Evolutionary conservation across 23 tunicate genomes (phyloP).

Genomic region (Halocynthia roretzi): DNA sequence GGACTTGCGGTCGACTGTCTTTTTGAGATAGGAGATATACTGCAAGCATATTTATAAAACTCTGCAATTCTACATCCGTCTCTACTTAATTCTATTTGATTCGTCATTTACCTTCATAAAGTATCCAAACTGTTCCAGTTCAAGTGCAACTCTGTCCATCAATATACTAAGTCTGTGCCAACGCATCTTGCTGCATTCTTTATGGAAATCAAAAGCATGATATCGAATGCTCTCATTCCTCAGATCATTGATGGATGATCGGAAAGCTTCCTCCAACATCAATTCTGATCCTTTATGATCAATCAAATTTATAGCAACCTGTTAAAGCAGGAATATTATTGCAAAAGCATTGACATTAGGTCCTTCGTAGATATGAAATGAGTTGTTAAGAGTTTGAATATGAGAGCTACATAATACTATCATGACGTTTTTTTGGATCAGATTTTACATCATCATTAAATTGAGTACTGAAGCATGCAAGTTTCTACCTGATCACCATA

Average conservation of each 20-base stretch:
- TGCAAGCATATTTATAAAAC: no score
- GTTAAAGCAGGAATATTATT: not conserved
- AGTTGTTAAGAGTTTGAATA: no score
- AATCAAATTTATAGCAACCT: conserved; percentile 70
- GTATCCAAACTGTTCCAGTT: conserved; percentile 71
- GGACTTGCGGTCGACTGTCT: no score
- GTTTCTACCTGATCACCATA: conserved; percentile 50
- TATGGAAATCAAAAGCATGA: conserved; percentile 93
- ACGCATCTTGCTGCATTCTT: conserved; percentile 72
- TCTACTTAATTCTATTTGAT: no score
- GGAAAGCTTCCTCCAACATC: conserved; percentile 62
- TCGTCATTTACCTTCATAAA: conserved; percentile 90
- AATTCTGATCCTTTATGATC: conserved; percentile 78
- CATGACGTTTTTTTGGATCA: not conserved
- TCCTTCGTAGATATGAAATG: no score
- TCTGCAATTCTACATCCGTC: no score
- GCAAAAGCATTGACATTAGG: not conserved
- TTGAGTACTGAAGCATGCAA: not conserved
- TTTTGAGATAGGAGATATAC: no score
- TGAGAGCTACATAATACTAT: not conserved
- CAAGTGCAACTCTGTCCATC: conserved; percentile 73
- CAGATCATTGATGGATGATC: conserved; percentile 40
- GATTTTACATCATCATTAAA: not conserved
- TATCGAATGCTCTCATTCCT: conserved; percentile 46
- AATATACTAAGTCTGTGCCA: conserved; percentile 90